phyloP scores from a whole-genome alignment of 1,140 invertebrate genomes.

The Leptoteleia sp. region DNA sequence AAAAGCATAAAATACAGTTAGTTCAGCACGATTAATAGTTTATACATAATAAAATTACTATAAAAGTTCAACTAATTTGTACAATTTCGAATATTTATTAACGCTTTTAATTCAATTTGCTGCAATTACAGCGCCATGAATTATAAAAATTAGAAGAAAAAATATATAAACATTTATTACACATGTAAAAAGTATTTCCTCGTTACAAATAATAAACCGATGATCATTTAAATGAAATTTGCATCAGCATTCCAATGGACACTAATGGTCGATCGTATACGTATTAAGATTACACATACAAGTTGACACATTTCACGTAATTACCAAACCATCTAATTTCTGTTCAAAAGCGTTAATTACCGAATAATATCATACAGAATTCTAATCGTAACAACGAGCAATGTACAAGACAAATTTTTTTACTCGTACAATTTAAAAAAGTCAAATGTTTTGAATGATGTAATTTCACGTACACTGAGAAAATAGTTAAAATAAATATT shows the following conservation, averaged over 20 bases:
- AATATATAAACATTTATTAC: too few species aligned
- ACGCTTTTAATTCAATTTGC: too few species aligned
- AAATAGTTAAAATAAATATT: too few species aligned
- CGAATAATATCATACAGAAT: background rate
- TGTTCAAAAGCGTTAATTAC: constrained; percentile 17
- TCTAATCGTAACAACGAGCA: background rate
- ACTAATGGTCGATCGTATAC: constrained; percentile 18
- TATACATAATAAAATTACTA: too few species aligned
- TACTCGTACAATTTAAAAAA: too few species aligned
- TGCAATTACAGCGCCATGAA: too few species aligned
- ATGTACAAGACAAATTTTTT: constrained; percentile 7
- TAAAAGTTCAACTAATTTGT: too few species aligned
- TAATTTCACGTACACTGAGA: too few species aligned
- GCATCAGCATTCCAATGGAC: constrained; percentile 7
- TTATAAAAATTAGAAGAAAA: too few species aligned
- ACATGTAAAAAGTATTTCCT: background rate
- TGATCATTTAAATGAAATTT: constrained; percentile 5
- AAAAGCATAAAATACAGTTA: background rate
- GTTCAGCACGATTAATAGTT: background rate
- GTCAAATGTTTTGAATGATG: too few species aligned
- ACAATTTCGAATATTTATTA: too few species aligned
- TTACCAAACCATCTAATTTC: constrained; percentile 23
- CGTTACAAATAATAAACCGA: background rate
- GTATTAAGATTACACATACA: constrained; percentile 11
- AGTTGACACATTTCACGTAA: constrained; percentile 9